Evolutionary conservation across 2,888 invertebrate genomes (phyloP).

Genomic region (Heliconius ismenius): DNA sequence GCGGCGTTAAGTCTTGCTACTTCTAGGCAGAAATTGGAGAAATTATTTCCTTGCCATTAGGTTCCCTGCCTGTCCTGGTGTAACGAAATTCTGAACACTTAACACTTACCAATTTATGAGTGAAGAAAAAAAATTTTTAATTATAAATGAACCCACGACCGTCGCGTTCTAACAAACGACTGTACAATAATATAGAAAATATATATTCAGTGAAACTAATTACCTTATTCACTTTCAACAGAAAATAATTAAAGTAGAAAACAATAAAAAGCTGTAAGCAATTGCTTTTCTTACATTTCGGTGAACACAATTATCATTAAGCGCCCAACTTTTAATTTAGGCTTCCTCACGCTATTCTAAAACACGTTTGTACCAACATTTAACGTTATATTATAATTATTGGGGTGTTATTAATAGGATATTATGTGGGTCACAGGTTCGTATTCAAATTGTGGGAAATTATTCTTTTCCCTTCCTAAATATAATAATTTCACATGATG

Average conservation of each 20-base stretch:
- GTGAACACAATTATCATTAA: slow-evolving; percentile 43
- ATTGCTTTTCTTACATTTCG: slow-evolving; percentile 41
- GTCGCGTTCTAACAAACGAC: not conserved
- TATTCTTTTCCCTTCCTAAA: too few species aligned
- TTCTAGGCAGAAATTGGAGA: not conserved
- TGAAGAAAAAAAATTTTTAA: not conserved
- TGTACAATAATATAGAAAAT: too few species aligned
- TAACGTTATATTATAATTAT: not conserved
- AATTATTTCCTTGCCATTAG: too few species aligned
- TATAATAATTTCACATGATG: too few species aligned
- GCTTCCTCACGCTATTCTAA: slow-evolving; percentile 37
- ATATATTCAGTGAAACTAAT: not conserved
- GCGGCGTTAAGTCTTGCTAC: not conserved
- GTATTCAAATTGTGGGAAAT: not conserved
- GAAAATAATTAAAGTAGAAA: slow-evolving; percentile 23
- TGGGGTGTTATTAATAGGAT: slow-evolving; percentile 1
- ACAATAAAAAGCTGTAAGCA: slow-evolving; percentile 35
- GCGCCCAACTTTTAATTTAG: slow-evolving; percentile 39
- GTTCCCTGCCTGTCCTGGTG: too few species aligned
- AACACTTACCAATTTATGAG: too few species aligned
- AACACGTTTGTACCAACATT: slow-evolving; percentile 24
- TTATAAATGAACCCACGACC: not conserved
- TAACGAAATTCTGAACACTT: too few species aligned
- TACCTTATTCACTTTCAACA: slow-evolving; percentile 6
- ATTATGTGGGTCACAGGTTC: not conserved